Evolutionary conservation across 2,888 invertebrate species (phyloP).

Genomic region (Spilosoma lubricipeda): DNA sequence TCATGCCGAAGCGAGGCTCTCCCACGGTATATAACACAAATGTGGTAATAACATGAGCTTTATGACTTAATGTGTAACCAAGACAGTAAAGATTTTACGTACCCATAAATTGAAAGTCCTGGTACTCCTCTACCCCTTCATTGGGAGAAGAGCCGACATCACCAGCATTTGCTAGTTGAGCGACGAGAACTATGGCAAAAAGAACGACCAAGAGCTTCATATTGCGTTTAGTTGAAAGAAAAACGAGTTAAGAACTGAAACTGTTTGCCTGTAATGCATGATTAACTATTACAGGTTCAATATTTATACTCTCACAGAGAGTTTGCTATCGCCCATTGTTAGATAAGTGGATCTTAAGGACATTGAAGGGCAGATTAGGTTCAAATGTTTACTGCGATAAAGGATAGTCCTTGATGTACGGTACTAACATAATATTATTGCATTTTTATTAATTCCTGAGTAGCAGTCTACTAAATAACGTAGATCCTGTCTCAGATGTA

Average conservation of each 20-base stretch:
- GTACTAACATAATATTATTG: neutral
- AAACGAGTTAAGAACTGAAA: neutral
- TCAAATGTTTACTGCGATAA: neutral
- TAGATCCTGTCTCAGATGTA: too few species aligned
- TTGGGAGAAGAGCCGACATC: neutral
- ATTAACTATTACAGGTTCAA: neutral
- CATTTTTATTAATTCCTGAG: too few species aligned
- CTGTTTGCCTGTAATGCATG: neutral
- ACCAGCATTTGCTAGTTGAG: constrained; percentile 8
- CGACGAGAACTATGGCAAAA: constrained; percentile 17
- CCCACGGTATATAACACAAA: too few species aligned
- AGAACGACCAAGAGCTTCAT: constrained; percentile 30
- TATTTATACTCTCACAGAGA: neutral
- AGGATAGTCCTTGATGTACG: neutral
- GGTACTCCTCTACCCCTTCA: constrained; percentile 17
- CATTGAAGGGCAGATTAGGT: neutral
- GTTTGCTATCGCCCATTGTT: neutral
- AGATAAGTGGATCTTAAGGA: neutral
- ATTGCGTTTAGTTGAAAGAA: neutral
- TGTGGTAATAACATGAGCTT: neutral
- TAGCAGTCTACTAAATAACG: too few species aligned
- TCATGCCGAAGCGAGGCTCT: too few species aligned
- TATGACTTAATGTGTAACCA: neutral
- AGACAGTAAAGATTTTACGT: neutral
- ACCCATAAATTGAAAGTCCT: constrained; percentile 11